Evolutionary conservation across 1,140 invertebrate species (phyloP).

Genomic region (Notospermus geniculatus): DNA sequence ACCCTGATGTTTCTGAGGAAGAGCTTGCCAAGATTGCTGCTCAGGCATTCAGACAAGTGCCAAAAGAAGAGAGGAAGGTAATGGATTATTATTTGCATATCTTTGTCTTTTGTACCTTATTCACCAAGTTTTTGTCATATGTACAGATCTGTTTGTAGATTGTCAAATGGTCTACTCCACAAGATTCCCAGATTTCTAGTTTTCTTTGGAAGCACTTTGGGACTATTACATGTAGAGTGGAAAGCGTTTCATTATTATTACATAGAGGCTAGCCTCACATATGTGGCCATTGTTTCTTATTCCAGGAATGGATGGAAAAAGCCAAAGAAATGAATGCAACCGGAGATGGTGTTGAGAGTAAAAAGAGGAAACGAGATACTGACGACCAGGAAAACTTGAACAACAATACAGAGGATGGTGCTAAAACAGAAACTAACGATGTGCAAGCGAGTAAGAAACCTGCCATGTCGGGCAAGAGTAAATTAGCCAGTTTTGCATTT

Average conservation of each 20-base stretch:
- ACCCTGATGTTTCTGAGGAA: constrained; percentile 36
- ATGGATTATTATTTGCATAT: too few relatives aligned
- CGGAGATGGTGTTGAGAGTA: constrained; percentile 18
- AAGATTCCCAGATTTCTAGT: too few relatives aligned
- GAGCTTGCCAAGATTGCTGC: constrained; percentile 36
- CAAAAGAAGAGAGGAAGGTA: constrained; percentile 48
- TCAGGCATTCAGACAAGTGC: constrained; percentile 36
- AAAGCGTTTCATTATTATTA: background rate
- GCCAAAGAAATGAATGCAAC: constrained; percentile 21
- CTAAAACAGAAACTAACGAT: background rate
- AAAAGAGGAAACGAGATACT: constrained; percentile 35
- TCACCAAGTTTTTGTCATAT: too few relatives aligned
- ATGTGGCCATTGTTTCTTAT: constrained; percentile 11
- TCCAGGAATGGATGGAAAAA: constrained; percentile 38
- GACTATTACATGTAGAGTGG: too few relatives aligned
- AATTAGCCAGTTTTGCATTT: too few relatives aligned
- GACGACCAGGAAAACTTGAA: constrained; percentile 19
- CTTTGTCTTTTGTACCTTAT: background rate
- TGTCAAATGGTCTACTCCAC: too few relatives aligned
- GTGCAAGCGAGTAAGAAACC: too few relatives aligned
- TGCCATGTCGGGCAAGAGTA: too few relatives aligned
- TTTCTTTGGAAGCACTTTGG: too few relatives aligned
- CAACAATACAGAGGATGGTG: constrained; percentile 7
- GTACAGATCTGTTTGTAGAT: background rate
- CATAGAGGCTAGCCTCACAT: background rate